These are phyloP conservation scores for Fulmarus glacialis DNA, from an alignment of 2,113 vertebrate species.

Conservation along the genomic window DNA sequence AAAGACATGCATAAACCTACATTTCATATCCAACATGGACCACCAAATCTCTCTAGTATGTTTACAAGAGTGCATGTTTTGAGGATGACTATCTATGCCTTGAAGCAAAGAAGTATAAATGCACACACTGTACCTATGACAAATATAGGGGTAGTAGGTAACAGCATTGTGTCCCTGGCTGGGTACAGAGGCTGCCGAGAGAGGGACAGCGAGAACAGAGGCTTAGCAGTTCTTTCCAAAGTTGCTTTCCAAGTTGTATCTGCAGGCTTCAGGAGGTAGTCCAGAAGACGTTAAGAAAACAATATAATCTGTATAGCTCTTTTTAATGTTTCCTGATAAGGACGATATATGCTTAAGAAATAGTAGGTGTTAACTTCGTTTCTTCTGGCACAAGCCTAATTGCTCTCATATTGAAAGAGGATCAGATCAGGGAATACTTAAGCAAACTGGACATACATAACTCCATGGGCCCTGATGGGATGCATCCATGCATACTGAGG, in stretches of 20 bases:
- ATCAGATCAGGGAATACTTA: not conserved
- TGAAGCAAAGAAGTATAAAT: not conserved
- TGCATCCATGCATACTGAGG: not conserved
- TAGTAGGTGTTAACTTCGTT: not conserved
- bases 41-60: not conserved
- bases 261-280: not conserved
- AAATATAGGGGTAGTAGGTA: not conserved
- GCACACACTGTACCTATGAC: not conserved
- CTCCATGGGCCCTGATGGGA: not conserved
- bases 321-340: not conserved
- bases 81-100: not conserved
- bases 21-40: not conserved
- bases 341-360: not conserved
- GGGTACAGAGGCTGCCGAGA: not conserved
- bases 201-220: not conserved
- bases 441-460: not conserved
- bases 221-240: not conserved
- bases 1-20: not conserved
- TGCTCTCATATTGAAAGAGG: not conserved
- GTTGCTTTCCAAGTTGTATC: not conserved
- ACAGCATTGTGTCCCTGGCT: not conserved
- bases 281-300: not conserved
- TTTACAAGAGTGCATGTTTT: not conserved
- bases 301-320: not conserved
- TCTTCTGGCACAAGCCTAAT: not conserved